Base-by-base conservation (phyloP, 2,113 vertebrate genomes). In the Grammomys surdaster region DNA sequence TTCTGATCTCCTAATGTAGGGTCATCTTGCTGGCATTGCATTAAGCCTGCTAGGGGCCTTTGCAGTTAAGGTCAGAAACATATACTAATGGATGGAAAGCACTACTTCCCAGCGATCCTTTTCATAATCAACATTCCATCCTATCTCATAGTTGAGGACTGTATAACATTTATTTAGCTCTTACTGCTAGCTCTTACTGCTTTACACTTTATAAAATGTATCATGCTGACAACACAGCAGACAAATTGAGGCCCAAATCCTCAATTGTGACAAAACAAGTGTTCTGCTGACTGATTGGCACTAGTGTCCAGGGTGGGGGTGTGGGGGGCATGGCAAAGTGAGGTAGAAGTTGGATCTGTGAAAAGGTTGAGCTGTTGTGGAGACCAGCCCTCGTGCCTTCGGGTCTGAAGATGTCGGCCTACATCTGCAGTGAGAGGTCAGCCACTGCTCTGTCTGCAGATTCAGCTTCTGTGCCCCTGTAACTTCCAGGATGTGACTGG, bases 401-500 rank as follows among this genome's bases (percentile, higher is more conserved):
- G 40, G 26, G 58, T 84, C 80, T 33, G 7, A 90, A 81, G 81
- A 76, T 81, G 54, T 24, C 93, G 33, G 17, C 78, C 77, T 60
- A 5, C n/a, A 36, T 65, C 43, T 88, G 89, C n/a, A 20, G 17
- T 1, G 40, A 40, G 5, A 97, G 93, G 96, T 88, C 95, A 95
- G 96, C 94, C 46, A 28, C 0, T 78, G 75, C 84, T 94, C 75
- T 78, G 72, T 58, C 90, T 94, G 93, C 97, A 97, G 90, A 96
- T 81, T 58, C n/a, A 78, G 84, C 4, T 17, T 60, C 63, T 90
- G 91, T 81, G 85, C 94, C 95, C 95, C 90, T 95, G 56, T 93
- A 70, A 85, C 73, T 88, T 95, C 75, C 88, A 2, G 51, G 73
- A 90, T 95, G 92, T 95, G 95, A 98, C 90, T 90, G 96, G 88